Evolutionary conservation across 2,113 vertebrate species (phyloP).

Genomic region (Oryctolagus cuniculus): DNA sequence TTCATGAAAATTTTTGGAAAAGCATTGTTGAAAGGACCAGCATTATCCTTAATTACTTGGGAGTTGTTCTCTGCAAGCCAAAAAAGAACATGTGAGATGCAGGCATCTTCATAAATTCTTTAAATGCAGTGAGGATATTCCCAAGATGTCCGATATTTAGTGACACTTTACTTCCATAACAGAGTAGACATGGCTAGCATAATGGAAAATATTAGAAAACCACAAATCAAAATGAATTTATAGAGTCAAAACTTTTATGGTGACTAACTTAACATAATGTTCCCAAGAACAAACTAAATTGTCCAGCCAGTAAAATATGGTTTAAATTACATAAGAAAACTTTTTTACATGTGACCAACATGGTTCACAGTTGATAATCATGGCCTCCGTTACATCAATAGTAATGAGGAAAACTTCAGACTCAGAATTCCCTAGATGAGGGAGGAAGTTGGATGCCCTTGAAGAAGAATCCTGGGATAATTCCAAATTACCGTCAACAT

Average conservation of each 20-base stretch:
- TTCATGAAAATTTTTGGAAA: neutral
- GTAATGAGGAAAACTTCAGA: neutral
- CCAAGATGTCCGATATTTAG: neutral
- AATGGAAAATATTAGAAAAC: neutral
- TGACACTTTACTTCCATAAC: neutral
- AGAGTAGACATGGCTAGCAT: neutral
- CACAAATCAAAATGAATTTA: neutral
- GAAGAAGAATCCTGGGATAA: neutral
- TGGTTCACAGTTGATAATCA: neutral
- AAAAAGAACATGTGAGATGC: neutral
- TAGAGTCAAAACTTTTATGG: neutral
- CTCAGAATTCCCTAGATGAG: neutral
- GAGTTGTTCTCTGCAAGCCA: neutral
- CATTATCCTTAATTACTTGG: neutral
- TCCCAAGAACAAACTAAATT: neutral
- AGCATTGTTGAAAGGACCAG: neutral
- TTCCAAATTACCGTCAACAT: neutral
- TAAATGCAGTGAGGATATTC: neutral
- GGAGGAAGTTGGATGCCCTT: neutral
- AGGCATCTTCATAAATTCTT: neutral
- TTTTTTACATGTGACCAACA: neutral
- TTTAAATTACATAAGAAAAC: neutral
- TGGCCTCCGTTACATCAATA: neutral
- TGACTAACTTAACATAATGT: neutral
- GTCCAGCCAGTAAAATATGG: neutral